These are phyloP conservation scores for Diadophis punctatus DNA, from an alignment of 2,113 vertebrate genomes.

Conservation along the genomic window DNA sequence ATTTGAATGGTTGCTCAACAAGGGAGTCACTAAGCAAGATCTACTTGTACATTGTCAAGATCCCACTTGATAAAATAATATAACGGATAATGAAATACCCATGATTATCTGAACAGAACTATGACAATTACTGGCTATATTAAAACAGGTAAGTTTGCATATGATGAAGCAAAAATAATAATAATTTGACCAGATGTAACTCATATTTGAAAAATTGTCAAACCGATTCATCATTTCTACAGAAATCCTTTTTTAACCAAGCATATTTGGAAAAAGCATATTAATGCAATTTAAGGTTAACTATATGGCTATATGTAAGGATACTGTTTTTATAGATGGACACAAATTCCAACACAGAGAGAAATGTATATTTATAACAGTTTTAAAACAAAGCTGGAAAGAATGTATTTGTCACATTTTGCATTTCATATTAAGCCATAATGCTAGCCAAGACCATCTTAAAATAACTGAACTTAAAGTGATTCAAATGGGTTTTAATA, in stretches of 20 bases:
- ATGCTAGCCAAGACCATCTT: neutral
- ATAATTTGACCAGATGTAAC: neutral
- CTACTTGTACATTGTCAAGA: neutral
- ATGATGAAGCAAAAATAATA: neutral
- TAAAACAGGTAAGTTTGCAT: neutral
- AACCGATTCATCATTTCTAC: neutral
- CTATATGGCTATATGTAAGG: neutral
- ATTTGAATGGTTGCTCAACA: neutral
- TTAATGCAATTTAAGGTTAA: neutral
- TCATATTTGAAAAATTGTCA: neutral
- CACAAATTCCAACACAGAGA: neutral
- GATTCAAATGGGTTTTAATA: neutral
- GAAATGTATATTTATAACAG: neutral
- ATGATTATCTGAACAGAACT: neutral
- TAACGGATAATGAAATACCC: neutral
- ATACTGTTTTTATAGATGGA: neutral
- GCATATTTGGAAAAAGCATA: neutral
- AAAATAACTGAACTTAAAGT: neutral
- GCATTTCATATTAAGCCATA: neutral
- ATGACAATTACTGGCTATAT: neutral
- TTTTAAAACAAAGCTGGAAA: neutral
- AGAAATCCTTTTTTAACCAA: neutral
- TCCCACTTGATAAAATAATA: neutral
- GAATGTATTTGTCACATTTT: neutral
- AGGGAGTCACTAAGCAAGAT: neutral